Evolutionary conservation across 2,888 invertebrate genomes (phyloP), one percentile per base, ranked within the genome.

Genomic region (Hypena proboscidalis): DNA sequence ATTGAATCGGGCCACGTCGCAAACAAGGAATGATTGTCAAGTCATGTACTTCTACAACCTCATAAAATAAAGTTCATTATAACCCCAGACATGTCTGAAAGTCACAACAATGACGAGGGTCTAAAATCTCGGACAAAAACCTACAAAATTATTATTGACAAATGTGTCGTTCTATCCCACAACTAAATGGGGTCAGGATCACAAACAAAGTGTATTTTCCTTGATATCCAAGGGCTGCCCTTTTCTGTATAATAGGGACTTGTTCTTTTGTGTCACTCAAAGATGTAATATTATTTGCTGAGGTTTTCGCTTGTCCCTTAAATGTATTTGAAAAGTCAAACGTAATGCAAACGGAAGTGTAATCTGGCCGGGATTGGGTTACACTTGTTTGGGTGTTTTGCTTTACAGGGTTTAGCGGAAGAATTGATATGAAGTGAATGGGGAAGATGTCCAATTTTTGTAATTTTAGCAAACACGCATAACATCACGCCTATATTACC

Each of bases 121-220:
- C 17, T 42, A 7, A 7, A 45, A 53, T 58, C 36, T 38, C 19
- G 46, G 21, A 21, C 25, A 29, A 38, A 52, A 50, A 54, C 38
- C 21, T 27, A 27, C 33, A 20, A 36, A 43, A 33, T 44, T 37
- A 22, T 27, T 43, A 37, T 32, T 37, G 43, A 37, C 33, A 44
- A 44, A 32, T 27, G 33, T 29, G 37, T 37, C 19, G 7, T 11
- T 26, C 11, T 32, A 9, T 25, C 43, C 32, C 13, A 26, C 32
- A 4, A 20, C 39, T 63, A 54, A n/a, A 65, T 46, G 27, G 45
- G 39, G 26, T 35, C 34, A 36, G 41, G 22, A 35, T 38, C 17
- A 30, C 35, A 39, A 39, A 45, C 37, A 63, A 44, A 45, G 30
- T 41, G 40, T 35, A 22, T 52, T 45, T 61, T 44, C 43, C 38